Evolutionary conservation across 2,113 vertebrate genomes (phyloP), one percentile per base, ranked within the genome.

Genomic region (Thinocorus orbignyianus): DNA sequence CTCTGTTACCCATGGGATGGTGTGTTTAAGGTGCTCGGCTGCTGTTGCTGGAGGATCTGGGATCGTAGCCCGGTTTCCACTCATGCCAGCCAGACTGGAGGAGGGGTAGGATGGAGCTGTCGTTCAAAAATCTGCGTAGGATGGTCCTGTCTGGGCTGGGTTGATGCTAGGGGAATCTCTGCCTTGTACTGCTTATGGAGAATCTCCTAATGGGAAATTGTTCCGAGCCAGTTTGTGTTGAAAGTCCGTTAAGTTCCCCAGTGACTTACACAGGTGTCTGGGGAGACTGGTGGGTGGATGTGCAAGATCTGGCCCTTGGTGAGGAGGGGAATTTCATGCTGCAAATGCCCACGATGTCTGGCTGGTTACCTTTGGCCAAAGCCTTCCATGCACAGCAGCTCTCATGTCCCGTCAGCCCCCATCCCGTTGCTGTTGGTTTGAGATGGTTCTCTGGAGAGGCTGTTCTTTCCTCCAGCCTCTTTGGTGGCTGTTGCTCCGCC

Each of bases 191-290:
- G 46, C 48, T 54, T 61, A 74, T 69, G 70, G 64, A 62, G 58
- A 5, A 48, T 15, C 42, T 91, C 72, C 42, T 13, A 0, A 6
- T 2, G 37, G 70, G 55, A 22, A 46, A 39, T 28, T 26, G 30
- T 15, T 81, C n/a, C 44, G 33, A 76, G 6, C 54, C 0, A 3
- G 2, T 10, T 13, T 26, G 71, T 77, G 44, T 17, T 15, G 60
- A 18, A 76, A 77, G 42, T 13, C 64, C 0, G 1, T 26, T 39
- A 3, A 0, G 0, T 52, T 54, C 35, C 46, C 42, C 3, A 0
- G 49, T 3, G 73, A 7, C 41, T 35, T n/a, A 1, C 1, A 23
- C 35, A 16, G 58, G 64, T 81, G 78, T 22, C 69, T 62, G 79
- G 74, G 66, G 62, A 60, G 46, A 18, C 57, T 9, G 35, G 13